Conservation (phyloP, 2,113 vertebrate genomes). For the Cynocephalus volans region DNA sequence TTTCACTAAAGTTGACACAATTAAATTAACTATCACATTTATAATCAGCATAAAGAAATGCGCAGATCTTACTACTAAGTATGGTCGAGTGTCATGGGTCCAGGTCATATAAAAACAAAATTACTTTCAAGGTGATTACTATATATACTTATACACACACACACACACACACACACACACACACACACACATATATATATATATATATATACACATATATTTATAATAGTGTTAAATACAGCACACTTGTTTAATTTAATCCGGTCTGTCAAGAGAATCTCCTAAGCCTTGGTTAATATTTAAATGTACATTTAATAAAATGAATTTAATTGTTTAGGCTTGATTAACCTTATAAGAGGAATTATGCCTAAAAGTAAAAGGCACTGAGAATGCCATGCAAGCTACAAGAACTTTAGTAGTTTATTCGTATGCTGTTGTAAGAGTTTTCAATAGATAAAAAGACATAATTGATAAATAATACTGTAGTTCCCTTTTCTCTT, state of each 20-base stretch:
- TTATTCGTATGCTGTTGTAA: neutral
- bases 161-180: too few relatives aligned
- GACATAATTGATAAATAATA: constrained; percentile 30
- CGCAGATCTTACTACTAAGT: neutral
- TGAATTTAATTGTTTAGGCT: neutral
- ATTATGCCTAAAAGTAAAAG: constrained; percentile 22
- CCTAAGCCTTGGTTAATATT: neutral
- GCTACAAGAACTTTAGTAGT: neutral
- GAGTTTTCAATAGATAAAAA: constrained; percentile 29
- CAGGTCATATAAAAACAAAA: constrained; percentile 7
- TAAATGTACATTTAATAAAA: constrained; percentile 19
- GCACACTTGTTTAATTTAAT: constrained; percentile 9
- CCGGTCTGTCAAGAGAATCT: neutral
- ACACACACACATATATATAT: neutral
- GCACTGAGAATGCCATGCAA: neutral
- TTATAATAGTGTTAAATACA: neutral
- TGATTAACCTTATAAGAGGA: neutral
- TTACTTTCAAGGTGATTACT: neutral
- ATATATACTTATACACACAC: too few relatives aligned
- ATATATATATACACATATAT: neutral
- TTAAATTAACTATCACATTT: neutral
- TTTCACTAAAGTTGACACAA: neutral
- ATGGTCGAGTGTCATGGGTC: neutral
- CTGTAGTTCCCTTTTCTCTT: too few relatives aligned
- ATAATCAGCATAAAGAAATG: neutral